These are phyloP conservation scores for Momotus momota DNA, from an alignment of 2,797 vertebrate genomes.

Conservation along the genomic window DNA sequence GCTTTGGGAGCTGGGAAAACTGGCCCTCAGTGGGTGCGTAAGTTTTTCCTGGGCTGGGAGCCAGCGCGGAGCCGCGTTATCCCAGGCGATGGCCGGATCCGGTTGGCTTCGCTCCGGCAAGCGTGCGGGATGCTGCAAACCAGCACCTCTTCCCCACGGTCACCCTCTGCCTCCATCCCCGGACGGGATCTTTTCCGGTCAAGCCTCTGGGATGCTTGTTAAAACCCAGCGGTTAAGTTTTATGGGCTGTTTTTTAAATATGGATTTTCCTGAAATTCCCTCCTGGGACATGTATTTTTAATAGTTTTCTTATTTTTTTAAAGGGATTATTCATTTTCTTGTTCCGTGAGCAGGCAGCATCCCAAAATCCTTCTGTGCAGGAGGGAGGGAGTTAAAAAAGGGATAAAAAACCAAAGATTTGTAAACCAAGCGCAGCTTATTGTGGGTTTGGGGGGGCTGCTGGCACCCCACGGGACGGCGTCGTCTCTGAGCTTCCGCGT, in stretches of 20 bases:
- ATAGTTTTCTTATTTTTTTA: not conserved
- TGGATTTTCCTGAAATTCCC: not conserved
- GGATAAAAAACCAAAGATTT: not conserved
- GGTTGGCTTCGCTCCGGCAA: not conserved
- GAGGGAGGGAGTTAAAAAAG: no score
- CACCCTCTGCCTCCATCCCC: fast-evolving
- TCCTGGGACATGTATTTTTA: not conserved
- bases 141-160: fast-evolving
- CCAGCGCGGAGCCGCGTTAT: not conserved
- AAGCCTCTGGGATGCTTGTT: not conserved
- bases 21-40: not conserved
- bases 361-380: not conserved
- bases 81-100: not conserved
- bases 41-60: not conserved
- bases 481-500: not conserved
- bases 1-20: not conserved
- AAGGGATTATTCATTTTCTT: not conserved
- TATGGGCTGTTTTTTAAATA: not conserved
- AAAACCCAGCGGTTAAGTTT: not conserved
- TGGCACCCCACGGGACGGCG: fast-evolving
- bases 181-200: fast-evolving
- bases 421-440: not conserved
- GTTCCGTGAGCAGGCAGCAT: not conserved
- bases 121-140: not conserved
- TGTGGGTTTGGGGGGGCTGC: not conserved